Conservation (phyloP, 92 coral and sea anemone genomes). For the Zoanthus solanderi region DNA sequence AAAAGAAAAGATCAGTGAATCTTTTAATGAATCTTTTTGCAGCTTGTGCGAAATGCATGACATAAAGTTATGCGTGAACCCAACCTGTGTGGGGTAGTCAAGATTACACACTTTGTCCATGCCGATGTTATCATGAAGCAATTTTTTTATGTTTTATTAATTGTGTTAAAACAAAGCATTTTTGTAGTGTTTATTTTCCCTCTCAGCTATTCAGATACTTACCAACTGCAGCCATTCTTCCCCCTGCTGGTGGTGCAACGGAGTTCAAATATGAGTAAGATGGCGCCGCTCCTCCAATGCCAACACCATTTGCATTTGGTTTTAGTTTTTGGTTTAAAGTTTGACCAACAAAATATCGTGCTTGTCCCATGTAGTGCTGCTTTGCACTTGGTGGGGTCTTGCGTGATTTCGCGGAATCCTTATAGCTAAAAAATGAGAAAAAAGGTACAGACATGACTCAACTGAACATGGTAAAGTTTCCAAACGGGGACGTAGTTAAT, state of each 20-base stretch:
- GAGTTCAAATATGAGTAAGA: constrained; percentile 51
- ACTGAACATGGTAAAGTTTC: too few relatives aligned
- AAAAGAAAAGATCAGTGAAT: too few relatives aligned
- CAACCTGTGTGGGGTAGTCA: too few relatives aligned
- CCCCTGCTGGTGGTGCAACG: constrained; percentile 70
- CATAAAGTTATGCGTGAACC: too few relatives aligned
- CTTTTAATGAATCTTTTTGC: too few relatives aligned
- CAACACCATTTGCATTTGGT: constrained; percentile 48
- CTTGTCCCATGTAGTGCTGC: constrained; percentile 95
- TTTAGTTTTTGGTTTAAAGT: constrained; percentile 69
- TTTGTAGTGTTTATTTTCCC: too few relatives aligned
- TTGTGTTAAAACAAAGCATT: too few relatives aligned
- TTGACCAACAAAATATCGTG: constrained; percentile 94
- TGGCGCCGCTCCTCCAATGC: constrained; percentile 68
- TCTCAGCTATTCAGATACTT: background rate
- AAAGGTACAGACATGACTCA: too few relatives aligned
- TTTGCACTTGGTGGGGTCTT: constrained; percentile 96
- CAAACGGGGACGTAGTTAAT: background rate
- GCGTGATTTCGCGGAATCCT: constrained; percentile 68
- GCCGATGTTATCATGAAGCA: too few relatives aligned
- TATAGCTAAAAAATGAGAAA: constrained; percentile 26
- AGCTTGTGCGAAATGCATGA: too few relatives aligned
- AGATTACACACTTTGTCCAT: too few relatives aligned
- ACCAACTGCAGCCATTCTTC: constrained; percentile 61
- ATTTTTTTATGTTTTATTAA: too few relatives aligned